Base-by-base conservation (phyloP, 2,797 vertebrate genomes). In the Gobionotothen gibberifrons region DNA sequence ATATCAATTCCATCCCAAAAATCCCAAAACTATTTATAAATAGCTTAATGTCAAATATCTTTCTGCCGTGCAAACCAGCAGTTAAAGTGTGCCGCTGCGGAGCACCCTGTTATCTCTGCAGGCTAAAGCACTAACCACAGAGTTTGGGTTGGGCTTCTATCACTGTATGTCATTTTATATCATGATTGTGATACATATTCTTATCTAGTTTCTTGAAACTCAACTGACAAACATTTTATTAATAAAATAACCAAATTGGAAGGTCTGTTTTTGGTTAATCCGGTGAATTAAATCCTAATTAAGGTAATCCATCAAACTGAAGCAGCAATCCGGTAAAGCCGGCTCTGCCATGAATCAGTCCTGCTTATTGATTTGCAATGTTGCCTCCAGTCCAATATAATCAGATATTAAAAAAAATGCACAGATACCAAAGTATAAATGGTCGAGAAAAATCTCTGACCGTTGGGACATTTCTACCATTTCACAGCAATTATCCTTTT, bases 291-390 rank as follows among this genome's bases (percentile, higher is more conserved):
- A 80, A 59, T 40, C 40, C 16, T 52, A 73, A 43, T 74, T 3
- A 78, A 54, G 44, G 59, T 26, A 63, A 80, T 77, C 51, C 44
- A 76, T 74, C 46, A 81, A 61, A 70, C 1, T 60, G n/a, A 67
- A 51, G 48, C 40, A 46, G 43, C 48, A 54, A 61, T 66, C 53
- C 55, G 62, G 16, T 22, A 22, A 21, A 60, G 11, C 15, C 46
- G 9, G 32, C 22, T 9, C 6, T 61, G 15, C 9, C 12, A 62
- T 52, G 14, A 32, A 61, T 59, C 56, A 40, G 36, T 22, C 40
- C 49, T 14, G 56, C 26, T 67, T 40, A 22, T 29, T 56, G 60
- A 81, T 78, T 53, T 66, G 12, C 17, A 65, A 11, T 16, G 16
- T 36, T 57, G 53, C 14, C 40, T 52, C 3, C 13, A 42, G 21